Base-by-base conservation (phyloP, 2,888 invertebrate species). In the Eremobia ochroleuca region DNA sequence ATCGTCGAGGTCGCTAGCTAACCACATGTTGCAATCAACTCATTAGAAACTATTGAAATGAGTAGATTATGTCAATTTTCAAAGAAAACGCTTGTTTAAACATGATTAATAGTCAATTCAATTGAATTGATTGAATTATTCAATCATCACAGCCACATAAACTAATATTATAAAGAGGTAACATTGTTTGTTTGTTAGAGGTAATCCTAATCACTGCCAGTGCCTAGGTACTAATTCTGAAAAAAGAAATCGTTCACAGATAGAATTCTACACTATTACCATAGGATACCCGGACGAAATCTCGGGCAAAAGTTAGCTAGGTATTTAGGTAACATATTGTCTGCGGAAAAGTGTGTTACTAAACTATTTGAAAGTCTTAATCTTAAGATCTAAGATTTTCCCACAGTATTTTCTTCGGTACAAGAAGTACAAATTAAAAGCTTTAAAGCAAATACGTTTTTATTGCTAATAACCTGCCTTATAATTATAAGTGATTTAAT, bases 401-500 rank as follows among this genome's bases (percentile, higher is more conserved):
- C 25, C 4, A 58, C 1, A n/a, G 21, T 55, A 66, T 31, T 34
- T 52, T 31, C 11, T 34, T 59, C 3, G 18, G 31, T 21, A 31
- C 31, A 40, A 34, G 15, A 31, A 13, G 1, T 31, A 4, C 31
- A 28, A 64, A 61, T 25, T 15, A 40, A 62, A 74, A 76, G 5
- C 31, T 21, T 37, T 15, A 25, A 13, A 67, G 13, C 28, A n/a
- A 11, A 25, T n/a, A 21, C 2, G 15, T 49, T 28, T 76, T 79
- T 43, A 75, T 71, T 68, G 73, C 49, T 49, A 62, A 69, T 62
- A 71, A 59, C 58, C 9, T 43, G 37, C 67, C 62, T n/a, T n/a
- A n/a, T n/a, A n/a, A n/a, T 62, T 73, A 58, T 59, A 73, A 49
- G 40, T 75, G 13, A 75, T 77, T 62, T 73, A 82, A 82, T 77